Base-by-base conservation (phyloP, 2,797 vertebrate species). In the Sebastes matsubarae region DNA sequence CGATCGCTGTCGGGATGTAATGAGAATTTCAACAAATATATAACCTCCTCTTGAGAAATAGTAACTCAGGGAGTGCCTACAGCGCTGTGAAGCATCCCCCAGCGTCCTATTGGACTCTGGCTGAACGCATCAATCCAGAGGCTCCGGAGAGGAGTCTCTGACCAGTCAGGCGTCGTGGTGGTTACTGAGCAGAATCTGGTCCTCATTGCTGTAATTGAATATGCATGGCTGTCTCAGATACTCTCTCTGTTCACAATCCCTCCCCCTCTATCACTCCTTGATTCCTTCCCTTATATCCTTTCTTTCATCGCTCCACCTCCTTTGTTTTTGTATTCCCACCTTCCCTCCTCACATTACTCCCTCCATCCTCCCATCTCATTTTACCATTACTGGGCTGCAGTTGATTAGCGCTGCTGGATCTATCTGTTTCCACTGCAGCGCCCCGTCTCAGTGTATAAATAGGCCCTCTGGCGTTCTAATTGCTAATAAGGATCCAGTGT, bases 381-480 rank as follows among this genome's bases (percentile, higher is more conserved):
- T 84, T 70, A 34, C 66, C 55, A n/a, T 59, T 61, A 54, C 30
- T 8, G 24, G 77, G 59, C 86, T 91, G 90, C 73, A 61, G 85
- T 59, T 87, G 77, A 92, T 91, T 89, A 86, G 27, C 70, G 73
- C 88, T 76, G 86, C 74, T 88, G 80, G 70, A 84, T 78, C 82
- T 46, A 75, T 90, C 86, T 84, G 87, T 75, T 84, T 83, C 68
- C 65, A 81, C 61, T 68, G 81, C 68, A 36, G 74, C 22, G 5
- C 59, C 63, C 71, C 55, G 27, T 82, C 87, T 84, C 77, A 75
- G 72, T 87, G 88, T 85, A 82, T 71, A 82, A 93, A 87, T 81
- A 88, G 72, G 72, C 83, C 84, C 82, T 82, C 68, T 79, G 79
- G 87, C 11, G 4, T 60, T 74, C 80, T 81, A 84, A 82, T 83